Evolutionary conservation across 2,888 invertebrate genomes (phyloP).

Genomic region (Tubulanus polymorphus): DNA sequence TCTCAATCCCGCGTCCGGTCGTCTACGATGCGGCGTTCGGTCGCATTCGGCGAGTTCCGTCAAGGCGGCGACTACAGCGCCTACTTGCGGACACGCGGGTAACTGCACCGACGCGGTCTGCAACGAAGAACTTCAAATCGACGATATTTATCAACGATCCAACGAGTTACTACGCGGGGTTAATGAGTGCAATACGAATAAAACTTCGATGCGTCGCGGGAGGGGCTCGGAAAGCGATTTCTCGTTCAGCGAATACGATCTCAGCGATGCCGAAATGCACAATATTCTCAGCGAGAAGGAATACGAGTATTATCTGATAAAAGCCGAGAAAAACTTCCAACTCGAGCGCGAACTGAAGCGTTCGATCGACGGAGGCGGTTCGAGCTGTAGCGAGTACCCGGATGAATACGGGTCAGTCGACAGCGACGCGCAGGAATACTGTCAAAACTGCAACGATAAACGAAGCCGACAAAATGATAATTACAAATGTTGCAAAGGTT

Average conservation of each 20-base stretch:
- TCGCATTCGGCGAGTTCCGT: not conserved
- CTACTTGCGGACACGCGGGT: no score
- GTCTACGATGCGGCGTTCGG: no score
- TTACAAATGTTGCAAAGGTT: no score
- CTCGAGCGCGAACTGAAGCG: not conserved
- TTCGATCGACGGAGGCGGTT: not conserved
- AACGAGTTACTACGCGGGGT: not conserved
- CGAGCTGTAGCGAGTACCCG: no score
- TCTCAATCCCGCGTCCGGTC: no score
- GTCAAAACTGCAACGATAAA: no score
- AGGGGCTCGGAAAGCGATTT: not conserved
- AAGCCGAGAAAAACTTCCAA: conserved; percentile 2
- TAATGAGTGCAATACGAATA: not conserved
- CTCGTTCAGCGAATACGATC: not conserved
- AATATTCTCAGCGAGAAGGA: not conserved
- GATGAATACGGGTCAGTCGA: no score
- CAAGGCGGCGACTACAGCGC: no score
- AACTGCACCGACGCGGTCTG: not conserved
- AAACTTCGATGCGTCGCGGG: not conserved
- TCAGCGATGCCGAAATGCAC: not conserved
- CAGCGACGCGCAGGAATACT: no score
- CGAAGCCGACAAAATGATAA: no score
- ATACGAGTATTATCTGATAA: not conserved
- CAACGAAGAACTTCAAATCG: no score
- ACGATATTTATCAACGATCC: no score